Percentiles rank a stretch among this genome's conserved stretches.
These are phyloP conservation scores for Griposia aprilina DNA, from an alignment of 2,888 invertebrate genomes.

Conservation along the genomic window DNA sequence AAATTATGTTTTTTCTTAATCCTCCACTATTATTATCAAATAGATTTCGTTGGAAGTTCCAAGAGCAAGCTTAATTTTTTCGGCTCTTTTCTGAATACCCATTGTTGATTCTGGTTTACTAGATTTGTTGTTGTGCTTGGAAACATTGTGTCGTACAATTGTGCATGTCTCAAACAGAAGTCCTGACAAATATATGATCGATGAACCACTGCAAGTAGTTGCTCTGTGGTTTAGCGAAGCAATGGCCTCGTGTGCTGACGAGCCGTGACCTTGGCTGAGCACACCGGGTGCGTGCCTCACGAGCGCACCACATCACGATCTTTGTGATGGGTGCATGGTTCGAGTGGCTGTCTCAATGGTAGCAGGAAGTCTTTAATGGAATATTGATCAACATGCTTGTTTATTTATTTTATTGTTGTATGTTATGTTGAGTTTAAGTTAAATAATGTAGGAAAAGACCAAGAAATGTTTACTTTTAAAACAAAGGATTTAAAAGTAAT, in stretches of 20 bases:
- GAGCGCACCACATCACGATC: slow-evolving; percentile 70
- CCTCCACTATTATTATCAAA: not conserved
- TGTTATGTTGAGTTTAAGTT: not conserved
- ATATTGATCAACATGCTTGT: slow-evolving; percentile 30
- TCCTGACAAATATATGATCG: slow-evolving; percentile 1
- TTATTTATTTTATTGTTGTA: slow-evolving; percentile 16
- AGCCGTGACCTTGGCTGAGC: slow-evolving; percentile 74
- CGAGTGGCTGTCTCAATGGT: slow-evolving; percentile 38
- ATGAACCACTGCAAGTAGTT: slow-evolving; percentile 19
- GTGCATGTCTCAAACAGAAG: not conserved
- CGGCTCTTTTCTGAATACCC: not conserved
- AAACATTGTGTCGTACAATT: not conserved
- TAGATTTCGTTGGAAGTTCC: not conserved
- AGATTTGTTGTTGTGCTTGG: not conserved
- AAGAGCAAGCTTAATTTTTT: not conserved
- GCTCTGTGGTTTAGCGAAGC: slow-evolving; percentile 52
- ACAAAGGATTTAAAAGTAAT: not conserved
- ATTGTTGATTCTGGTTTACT: not conserved
- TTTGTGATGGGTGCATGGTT: slow-evolving; percentile 48
- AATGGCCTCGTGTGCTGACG: slow-evolving; percentile 69
- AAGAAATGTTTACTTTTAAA: not conserved
- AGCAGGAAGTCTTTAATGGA: slow-evolving; percentile 58
- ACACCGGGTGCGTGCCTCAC: slow-evolving; percentile 72
- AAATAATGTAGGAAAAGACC: not conserved
- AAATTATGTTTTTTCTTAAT: not conserved